Conservation (phyloP, 2,113 vertebrate genomes). For the Pluvialis apricaria region DNA sequence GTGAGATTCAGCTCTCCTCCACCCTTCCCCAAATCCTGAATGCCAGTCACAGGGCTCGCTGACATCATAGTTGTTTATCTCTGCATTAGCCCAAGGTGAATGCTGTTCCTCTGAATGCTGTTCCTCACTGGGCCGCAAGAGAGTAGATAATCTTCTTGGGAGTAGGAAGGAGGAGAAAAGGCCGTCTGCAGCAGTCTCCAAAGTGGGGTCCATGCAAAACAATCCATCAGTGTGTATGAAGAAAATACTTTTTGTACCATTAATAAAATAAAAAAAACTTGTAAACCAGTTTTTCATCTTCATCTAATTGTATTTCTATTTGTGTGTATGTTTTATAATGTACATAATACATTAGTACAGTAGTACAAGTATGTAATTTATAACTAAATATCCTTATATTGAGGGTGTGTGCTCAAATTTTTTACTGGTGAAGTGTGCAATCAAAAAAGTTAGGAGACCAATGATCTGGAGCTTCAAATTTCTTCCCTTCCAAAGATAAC, state of each 20-base stretch:
- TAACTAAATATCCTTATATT: neutral
- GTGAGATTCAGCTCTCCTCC: neutral
- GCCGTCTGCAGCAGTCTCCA: neutral
- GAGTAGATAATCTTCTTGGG: neutral
- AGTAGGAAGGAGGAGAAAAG: neutral
- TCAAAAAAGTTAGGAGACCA: neutral
- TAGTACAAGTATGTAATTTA: neutral
- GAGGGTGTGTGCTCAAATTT: neutral
- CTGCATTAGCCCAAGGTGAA: neutral
- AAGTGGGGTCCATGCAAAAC: neutral
- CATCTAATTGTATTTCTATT: neutral
- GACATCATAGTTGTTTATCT: neutral
- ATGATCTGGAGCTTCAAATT: neutral
- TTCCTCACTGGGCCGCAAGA: neutral
- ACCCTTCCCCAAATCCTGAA: neutral
- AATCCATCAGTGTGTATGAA: neutral
- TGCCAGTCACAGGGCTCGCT: neutral
- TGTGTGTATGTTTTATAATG: neutral
- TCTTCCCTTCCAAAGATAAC: neutral
- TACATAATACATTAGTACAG: neutral
- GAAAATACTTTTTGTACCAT: neutral
- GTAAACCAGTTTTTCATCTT: neutral
- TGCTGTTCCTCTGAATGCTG: neutral
- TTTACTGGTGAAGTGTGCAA: neutral
- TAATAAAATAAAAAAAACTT: neutral